These are phyloP conservation scores for Drosophila grimshawi DNA, from an alignment of 1,140 invertebrate species.

Conservation along the genomic window DNA sequence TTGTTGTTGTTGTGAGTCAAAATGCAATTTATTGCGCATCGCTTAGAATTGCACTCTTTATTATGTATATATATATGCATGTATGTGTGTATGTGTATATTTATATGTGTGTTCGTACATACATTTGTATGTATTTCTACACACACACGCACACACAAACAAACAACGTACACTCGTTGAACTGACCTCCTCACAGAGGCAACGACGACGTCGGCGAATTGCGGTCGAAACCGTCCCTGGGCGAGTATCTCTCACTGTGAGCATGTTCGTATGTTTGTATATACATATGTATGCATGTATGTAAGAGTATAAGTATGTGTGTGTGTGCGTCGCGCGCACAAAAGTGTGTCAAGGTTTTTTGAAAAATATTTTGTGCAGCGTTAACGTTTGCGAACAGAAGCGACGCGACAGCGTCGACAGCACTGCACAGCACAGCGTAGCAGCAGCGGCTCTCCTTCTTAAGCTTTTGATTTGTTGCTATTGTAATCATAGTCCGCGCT, in stretches of 20 bases:
- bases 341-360: slow-evolving; percentile 85
- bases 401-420: slow-evolving; percentile 59
- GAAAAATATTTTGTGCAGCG: slow-evolving; percentile 83
- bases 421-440: slow-evolving; percentile 25
- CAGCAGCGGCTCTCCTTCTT: slow-evolving; percentile 41
- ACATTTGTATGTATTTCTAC: no score
- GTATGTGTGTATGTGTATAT: no score
- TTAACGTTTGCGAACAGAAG: slow-evolving; percentile 65
- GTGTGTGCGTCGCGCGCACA: slow-evolving; percentile 73
- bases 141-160: slow-evolving; percentile 32
- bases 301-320: slow-evolving; percentile 11
- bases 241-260: slow-evolving; percentile 70
- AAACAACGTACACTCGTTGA: slow-evolving; percentile 71
- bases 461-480: slow-evolving; percentile 68
- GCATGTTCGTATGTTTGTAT: slow-evolving; percentile 26
- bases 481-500: slow-evolving; percentile 68
- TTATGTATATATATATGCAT: slow-evolving; percentile 2
- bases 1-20: slow-evolving; percentile 26
- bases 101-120: no score
- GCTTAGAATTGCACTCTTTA: slow-evolving; percentile 67
- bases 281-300: slow-evolving; percentile 34
- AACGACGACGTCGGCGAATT: slow-evolving; percentile 59
- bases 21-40: slow-evolving; percentile 79
- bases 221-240: slow-evolving; percentile 84
- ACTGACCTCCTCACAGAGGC: slow-evolving; percentile 70